Evolutionary conservation across 1,140 invertebrate genomes (phyloP).

Genomic region (Lucilia cuprina): DNA sequence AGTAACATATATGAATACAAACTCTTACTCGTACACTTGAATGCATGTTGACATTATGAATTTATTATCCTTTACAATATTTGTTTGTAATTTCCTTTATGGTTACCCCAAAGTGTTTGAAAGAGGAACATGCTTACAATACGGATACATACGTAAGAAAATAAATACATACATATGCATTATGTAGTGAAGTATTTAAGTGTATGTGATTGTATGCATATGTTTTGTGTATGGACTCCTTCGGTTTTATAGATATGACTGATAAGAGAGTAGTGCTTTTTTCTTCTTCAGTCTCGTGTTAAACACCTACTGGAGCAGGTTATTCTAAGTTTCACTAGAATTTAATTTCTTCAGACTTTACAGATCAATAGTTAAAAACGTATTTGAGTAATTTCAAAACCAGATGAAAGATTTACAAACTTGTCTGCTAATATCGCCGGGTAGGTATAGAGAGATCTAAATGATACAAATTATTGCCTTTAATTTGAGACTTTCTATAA

Average conservation of each 20-base stretch:
- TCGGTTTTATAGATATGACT: not conserved
- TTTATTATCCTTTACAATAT: slow-evolving; percentile 44
- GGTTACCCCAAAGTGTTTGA: slow-evolving; percentile 24
- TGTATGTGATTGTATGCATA: not conserved
- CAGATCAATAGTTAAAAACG: too few species aligned
- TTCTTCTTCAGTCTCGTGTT: too few species aligned
- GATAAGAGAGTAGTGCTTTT: not conserved
- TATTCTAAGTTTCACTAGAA: too few species aligned
- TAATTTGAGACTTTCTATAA: too few species aligned
- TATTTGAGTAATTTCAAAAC: too few species aligned
- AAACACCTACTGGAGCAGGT: too few species aligned
- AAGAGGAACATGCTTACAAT: slow-evolving; percentile 36
- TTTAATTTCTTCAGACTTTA: too few species aligned
- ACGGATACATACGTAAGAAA: not conserved
- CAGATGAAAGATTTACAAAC: too few species aligned
- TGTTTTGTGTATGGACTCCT: not conserved
- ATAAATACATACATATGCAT: too few species aligned
- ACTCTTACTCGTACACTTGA: slow-evolving; percentile 34
- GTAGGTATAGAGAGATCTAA: too few species aligned
- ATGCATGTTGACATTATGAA: slow-evolving; percentile 22
- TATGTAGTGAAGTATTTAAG: not conserved
- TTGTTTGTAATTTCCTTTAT: slow-evolving; percentile 57
- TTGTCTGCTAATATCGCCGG: too few species aligned
- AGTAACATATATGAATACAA: slow-evolving; percentile 28
- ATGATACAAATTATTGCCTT: too few species aligned